These are phyloP conservation scores for Aurelia aurita complex sp. Pacific DNA, from an alignment of 30 jellyfish, hydroid and myxozoan species.

Conservation along the genomic window DNA sequence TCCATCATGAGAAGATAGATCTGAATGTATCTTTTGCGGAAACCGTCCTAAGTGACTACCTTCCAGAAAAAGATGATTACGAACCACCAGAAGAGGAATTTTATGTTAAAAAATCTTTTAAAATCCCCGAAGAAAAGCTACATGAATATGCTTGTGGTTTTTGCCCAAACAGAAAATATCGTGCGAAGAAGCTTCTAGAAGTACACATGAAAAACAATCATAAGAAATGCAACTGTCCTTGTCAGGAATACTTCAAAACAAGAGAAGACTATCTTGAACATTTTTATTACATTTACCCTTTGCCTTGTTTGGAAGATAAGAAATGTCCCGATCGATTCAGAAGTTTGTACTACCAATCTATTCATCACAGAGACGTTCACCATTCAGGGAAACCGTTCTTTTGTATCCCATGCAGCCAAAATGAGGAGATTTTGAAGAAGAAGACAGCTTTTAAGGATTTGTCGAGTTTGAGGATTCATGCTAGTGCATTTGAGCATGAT, in stretches of 20 bases:
- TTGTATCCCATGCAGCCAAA: constrained; percentile 70
- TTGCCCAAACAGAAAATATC: constrained; percentile 62
- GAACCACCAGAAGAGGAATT: neutral
- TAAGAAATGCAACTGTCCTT: constrained; percentile 85
- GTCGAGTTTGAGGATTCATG: constrained; percentile 68
- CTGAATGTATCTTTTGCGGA: neutral
- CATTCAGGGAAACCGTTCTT: constrained; percentile 65
- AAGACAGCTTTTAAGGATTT: constrained; percentile 40
- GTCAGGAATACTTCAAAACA: constrained; percentile 67
- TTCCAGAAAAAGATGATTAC: neutral
- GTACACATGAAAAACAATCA: constrained; percentile 79
- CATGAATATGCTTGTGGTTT: constrained; percentile 42
- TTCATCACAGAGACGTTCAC: constrained; percentile 71
- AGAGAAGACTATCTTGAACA: constrained; percentile 83
- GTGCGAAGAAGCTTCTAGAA: constrained; percentile 41
- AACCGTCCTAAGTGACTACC: neutral
- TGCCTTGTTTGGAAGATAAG: constrained; percentile 69
- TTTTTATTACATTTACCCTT: constrained; percentile 74
- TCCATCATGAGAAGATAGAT: neutral
- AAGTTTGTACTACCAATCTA: constrained; percentile 69
- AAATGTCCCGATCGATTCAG: constrained; percentile 95
- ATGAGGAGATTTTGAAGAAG: neutral
- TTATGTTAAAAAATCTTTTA: neutral
- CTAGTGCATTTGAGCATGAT: constrained; percentile 53
- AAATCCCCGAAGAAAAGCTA: neutral